Conservation (phyloP, 1,140 invertebrate genomes). For the Hormaphis cornu region DNA sequence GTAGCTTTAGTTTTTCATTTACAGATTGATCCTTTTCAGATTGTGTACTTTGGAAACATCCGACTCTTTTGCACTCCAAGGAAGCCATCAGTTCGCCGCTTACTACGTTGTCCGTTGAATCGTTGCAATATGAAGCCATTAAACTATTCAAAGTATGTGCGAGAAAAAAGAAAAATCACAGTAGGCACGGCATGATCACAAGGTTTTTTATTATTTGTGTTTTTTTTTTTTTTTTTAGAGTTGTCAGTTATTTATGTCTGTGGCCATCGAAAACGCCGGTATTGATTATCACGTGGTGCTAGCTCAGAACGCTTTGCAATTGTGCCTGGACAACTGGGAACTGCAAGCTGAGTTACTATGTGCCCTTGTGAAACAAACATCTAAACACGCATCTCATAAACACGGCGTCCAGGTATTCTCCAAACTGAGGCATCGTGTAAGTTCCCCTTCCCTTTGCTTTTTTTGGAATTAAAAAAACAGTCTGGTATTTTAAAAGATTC, state of each 20-base stretch:
- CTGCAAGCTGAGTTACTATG: constrained; percentile 86
- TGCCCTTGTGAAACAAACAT: constrained; percentile 84
- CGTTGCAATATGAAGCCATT: constrained; percentile 77
- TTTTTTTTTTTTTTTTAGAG: constrained; percentile 60
- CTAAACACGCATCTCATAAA: constrained; percentile 72
- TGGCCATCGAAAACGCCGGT: constrained; percentile 83
- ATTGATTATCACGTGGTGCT: constrained; percentile 93
- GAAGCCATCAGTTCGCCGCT: constrained; percentile 75
- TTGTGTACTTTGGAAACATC: constrained; percentile 89
- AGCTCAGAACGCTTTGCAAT: constrained; percentile 85
- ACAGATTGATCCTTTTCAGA: constrained; percentile 48
- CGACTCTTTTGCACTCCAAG: constrained; percentile 79
- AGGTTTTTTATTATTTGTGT: background rate
- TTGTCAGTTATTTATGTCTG: constrained; percentile 87
- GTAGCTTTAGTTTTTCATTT: background rate
- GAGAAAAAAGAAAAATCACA: background rate
- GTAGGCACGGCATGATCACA: background rate
- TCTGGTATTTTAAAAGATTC: too few species aligned
- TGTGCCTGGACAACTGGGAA: constrained; percentile 78
- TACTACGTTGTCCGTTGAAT: constrained; percentile 74
- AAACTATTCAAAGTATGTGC: constrained; percentile 80
- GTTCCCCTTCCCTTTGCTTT: constrained; percentile 34
- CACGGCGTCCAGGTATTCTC: constrained; percentile 78
- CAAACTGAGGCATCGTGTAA: constrained; percentile 41
- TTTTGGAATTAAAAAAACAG: constrained; percentile 14